A percentile compares a stretch with the other conserved stretches of the same genome.
Conservation (phyloP, 2,888 invertebrate genomes). For the Ligdia adustata region DNA sequence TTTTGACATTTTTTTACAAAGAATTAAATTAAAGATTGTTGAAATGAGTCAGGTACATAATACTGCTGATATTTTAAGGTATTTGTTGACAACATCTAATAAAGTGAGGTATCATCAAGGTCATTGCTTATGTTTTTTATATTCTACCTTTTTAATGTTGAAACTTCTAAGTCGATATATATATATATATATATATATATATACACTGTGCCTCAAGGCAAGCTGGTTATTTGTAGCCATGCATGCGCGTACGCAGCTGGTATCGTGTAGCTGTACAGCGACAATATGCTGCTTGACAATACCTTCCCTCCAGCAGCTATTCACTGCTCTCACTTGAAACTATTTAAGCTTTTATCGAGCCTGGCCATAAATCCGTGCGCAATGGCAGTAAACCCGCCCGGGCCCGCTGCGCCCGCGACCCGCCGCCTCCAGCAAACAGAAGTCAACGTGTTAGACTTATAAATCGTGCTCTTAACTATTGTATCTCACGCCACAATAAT, state of each 20-base stretch:
- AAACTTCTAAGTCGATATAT: no score
- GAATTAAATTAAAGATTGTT: no score
- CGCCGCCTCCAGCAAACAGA: conserved; percentile 82
- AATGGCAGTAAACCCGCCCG: conserved; percentile 76
- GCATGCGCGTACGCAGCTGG: conserved; percentile 1
- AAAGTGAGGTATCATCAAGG: no score
- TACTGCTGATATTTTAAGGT: no score
- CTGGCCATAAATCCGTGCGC: conserved; percentile 78
- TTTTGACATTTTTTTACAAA: no score
- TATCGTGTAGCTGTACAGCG: conserved; percentile 2
- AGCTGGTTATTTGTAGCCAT: not conserved
- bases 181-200: no score
- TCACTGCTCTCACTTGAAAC: conserved; percentile 76
- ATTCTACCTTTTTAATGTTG: no score
- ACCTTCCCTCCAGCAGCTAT: conserved; percentile 49
- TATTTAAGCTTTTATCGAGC: conserved; percentile 83
- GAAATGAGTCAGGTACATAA: no score
- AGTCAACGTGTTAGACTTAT: conserved; percentile 84
- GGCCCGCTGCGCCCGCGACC: conserved; percentile 70
- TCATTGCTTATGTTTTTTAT: no score
- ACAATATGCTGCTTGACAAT: conserved; percentile 15
- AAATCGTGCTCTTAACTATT: conserved; percentile 84
- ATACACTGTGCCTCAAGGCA: no score
- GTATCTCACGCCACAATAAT: conserved; percentile 84
- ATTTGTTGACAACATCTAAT: no score